Percentiles rank a stretch among this genome's conserved stretches.
These are phyloP conservation scores for Babyrousa celebensis DNA, from an alignment of 2,797 vertebrate species.

Conservation along the genomic window DNA sequence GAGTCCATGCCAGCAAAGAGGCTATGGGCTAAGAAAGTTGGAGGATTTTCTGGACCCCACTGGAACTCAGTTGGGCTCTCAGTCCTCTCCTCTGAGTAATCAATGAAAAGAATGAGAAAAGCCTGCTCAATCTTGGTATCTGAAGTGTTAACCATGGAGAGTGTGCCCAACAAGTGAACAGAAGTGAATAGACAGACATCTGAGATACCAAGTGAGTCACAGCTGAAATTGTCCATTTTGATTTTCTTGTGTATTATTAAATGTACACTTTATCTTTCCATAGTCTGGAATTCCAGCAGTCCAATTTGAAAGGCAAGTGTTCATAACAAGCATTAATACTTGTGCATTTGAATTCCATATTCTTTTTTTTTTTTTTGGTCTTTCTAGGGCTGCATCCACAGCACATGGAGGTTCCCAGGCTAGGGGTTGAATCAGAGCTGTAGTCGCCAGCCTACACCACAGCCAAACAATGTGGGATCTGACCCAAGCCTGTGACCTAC, in stretches of 20 bases:
- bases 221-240: background rate
- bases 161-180: background rate
- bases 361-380: no score
- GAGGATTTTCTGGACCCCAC: background rate
- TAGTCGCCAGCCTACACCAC: no score
- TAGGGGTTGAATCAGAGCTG: no score
- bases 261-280: background rate
- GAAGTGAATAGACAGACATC: background rate
- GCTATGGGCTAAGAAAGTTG: background rate
- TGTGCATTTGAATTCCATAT: background rate
- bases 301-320: constrained; percentile 33
- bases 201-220: background rate
- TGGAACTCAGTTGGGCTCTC: background rate
- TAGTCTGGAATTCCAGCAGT: background rate
- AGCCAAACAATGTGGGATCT: no score
- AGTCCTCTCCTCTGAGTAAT: background rate
- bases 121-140: background rate
- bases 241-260: background rate
- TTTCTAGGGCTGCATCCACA: no score
- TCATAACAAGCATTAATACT: constrained; percentile 7
- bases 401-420: no score
- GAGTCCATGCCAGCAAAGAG: background rate
- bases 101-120: background rate
- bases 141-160: background rate
- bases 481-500: no score